A percentile compares a stretch with the other conserved stretches of the same genome.
These are phyloP conservation scores for Drosophila koepferae DNA, from an alignment of 2,888 invertebrate genomes.

Conservation along the genomic window DNA sequence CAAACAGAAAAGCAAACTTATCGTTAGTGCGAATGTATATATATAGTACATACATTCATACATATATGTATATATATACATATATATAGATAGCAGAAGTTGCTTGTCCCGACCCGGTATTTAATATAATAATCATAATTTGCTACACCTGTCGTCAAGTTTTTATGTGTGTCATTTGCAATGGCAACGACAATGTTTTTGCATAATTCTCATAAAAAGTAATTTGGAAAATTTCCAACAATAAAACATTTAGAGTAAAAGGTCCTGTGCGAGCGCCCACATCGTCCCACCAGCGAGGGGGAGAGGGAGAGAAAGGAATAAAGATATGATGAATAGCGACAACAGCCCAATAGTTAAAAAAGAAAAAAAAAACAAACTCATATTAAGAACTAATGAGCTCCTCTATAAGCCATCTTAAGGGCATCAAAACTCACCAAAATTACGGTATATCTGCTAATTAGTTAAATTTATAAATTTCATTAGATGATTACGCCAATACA, in stretches of 20 bases:
- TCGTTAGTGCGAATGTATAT: conserved; percentile 5
- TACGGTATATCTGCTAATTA: neutral
- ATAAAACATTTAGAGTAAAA: conserved; percentile 70
- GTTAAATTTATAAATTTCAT: neutral
- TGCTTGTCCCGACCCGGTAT: conserved; percentile 29
- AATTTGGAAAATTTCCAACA: conserved; percentile 63
- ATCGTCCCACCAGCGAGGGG: neutral
- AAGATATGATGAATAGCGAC: too few relatives aligned
- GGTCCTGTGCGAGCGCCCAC: conserved; percentile 19
- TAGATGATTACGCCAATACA: neutral
- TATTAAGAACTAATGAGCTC: conserved; percentile 52
- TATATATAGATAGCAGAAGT: neutral
- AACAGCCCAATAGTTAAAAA: conserved; percentile 18
- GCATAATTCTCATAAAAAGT: conserved; percentile 64
- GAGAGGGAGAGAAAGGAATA: neutral
- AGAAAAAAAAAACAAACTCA: conserved; percentile 36
- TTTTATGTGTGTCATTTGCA: conserved; percentile 52
- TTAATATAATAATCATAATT: conserved; percentile 76
- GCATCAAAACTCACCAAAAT: neutral
- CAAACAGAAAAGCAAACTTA: neutral
- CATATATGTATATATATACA: too few relatives aligned
- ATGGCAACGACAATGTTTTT: conserved; percentile 41
- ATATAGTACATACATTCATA: too few relatives aligned
- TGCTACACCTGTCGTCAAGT: conserved; percentile 66
- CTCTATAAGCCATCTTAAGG: neutral